Evolutionary conservation across 2,113 vertebrate genomes (phyloP).

Genomic region (Siniperca knerii): DNA sequence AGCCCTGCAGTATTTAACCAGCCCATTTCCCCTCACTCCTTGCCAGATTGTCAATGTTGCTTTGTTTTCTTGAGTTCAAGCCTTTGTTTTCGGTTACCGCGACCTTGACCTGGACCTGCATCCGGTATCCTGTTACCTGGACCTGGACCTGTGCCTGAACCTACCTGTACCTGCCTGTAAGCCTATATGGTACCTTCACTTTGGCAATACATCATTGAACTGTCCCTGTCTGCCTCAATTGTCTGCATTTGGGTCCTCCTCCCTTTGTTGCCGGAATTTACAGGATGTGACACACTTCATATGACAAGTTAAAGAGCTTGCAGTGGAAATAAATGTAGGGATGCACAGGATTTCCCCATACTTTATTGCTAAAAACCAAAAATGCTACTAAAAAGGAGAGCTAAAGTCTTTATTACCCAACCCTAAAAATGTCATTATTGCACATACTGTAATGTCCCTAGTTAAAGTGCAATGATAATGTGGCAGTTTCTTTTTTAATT

Average conservation of each 20-base stretch:
- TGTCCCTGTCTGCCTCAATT: no score
- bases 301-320: neutral
- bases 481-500: neutral
- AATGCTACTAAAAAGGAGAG: neutral
- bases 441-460: neutral
- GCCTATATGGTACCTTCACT: no score
- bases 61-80: no score
- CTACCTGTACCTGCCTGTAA: no score
- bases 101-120: no score
- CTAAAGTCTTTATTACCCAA: neutral
- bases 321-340: neutral
- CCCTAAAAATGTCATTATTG: neutral
- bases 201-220: no score
- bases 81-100: neutral
- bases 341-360: neutral
- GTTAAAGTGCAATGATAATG: no score
- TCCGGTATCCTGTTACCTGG: no score
- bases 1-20: neutral
- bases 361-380: neutral
- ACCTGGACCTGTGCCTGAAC: no score
- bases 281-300: neutral
- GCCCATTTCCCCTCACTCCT: neutral
- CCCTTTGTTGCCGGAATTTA: no score
- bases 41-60: neutral
- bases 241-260: no score